Percentiles rank a stretch among this genome's conserved stretches.
These are phyloP conservation scores for Prunella fulvescens DNA, from an alignment of 2,113 vertebrate species.

Conservation along the genomic window DNA sequence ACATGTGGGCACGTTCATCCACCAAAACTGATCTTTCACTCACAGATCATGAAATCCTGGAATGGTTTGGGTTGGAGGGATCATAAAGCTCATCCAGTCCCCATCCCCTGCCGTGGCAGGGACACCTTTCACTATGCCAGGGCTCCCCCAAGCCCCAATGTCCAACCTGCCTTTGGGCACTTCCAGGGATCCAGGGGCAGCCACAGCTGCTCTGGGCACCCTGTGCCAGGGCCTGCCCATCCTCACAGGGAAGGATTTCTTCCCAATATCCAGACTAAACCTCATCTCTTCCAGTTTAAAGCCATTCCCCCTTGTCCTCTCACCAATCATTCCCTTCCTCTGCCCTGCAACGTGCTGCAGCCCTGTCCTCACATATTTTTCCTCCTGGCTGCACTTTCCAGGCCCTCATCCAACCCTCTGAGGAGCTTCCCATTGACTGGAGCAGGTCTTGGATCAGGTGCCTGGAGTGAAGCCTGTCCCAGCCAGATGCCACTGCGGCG, in stretches of 20 bases:
- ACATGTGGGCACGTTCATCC: fast-evolving
- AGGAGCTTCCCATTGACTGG: neutral
- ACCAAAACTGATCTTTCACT: neutral
- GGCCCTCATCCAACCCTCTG: neutral
- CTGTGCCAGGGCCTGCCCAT: neutral
- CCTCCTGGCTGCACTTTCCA: neutral
- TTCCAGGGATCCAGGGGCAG: neutral
- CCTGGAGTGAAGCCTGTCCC: neutral
- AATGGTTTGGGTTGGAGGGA: neutral
- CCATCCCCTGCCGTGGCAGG: neutral
- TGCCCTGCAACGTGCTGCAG: neutral
- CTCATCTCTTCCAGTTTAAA: neutral
- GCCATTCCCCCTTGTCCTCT: neutral
- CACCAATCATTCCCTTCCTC: neutral
- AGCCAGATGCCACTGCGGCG: neutral
- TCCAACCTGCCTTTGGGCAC: fast-evolving
- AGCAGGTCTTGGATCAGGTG: constrained; percentile 6
- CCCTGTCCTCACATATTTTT: neutral
- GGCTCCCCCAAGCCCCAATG: neutral
- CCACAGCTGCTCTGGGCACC: neutral
- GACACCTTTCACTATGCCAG: neutral
- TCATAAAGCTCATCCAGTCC: fast-evolving
- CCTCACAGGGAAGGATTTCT: fast-evolving
- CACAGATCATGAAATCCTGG: neutral
- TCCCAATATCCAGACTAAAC: neutral